phyloP scores from a whole-genome alignment of 2,888 invertebrate genomes.

The Mesopsocus fuscifrons region DNA sequence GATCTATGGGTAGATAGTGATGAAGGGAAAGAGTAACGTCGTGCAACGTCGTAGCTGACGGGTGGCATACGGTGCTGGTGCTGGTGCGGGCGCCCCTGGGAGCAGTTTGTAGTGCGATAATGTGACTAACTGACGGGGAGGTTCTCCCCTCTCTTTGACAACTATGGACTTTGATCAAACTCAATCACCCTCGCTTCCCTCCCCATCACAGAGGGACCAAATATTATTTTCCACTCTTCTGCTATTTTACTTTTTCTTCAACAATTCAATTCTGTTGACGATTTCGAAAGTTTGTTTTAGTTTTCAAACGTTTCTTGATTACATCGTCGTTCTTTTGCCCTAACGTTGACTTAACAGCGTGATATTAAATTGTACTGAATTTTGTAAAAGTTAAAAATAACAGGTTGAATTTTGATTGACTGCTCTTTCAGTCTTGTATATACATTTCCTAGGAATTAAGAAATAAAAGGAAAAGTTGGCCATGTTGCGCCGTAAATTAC shows the following conservation, averaged over 20 bases:
- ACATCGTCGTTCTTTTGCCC: too few species aligned
- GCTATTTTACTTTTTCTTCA: not conserved
- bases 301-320: not conserved
- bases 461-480: too few species aligned
- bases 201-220: not conserved
- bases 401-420: too few species aligned
- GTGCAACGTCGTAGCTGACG: conserved; percentile 1
- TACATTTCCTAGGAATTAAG: too few species aligned
- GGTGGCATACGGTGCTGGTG: not conserved
- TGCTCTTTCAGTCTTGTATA: too few species aligned
- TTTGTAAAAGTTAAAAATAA: too few species aligned
- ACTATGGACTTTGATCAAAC: conserved; percentile 9
- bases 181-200: conserved; percentile 6
- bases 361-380: too few species aligned
- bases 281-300: not conserved
- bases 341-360: too few species aligned
- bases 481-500: too few species aligned
- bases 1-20: too few species aligned
- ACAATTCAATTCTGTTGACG: not conserved
- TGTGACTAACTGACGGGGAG: conserved; percentile 8
- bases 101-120: conserved; percentile 9
- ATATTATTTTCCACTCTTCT: not conserved
- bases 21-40: too few species aligned
- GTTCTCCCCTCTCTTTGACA: conserved; percentile 1
- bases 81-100: not conserved